Base-by-base conservation (phyloP, 2,888 invertebrate species). In the Noctua janthina region DNA sequence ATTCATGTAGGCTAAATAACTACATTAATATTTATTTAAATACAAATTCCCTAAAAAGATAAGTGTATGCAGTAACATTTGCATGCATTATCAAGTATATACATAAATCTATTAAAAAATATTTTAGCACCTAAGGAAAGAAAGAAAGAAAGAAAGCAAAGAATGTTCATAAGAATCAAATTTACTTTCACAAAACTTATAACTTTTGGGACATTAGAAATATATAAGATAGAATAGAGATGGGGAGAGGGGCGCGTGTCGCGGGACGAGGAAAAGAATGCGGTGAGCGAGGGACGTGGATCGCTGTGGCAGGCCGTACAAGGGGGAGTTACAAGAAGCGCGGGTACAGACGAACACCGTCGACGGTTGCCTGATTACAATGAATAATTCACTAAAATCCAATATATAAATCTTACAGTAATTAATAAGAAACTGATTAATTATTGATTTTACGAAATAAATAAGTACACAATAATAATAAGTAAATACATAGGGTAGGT, bases 1-100 rank as follows among this genome's bases (percentile, higher is more conserved):
- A 79, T 79, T 79, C 79, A 79, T 79, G 79, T 79, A 79, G 79
- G 79, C 79, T 79, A 79, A 79, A 79, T 79, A 79, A 79, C 79
- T 79, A 79, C 74, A 79, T 79, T 79, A 79, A 79, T 79, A 79
- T 79, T 75, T 79, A 79, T 79, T 79, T 79, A 78, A 78, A 78
- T 78, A 78, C 78, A 78, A 78, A 78, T 78, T 78, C 78, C 74
- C 78, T 78, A 78, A 78, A 78, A 78, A 78, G 74, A 78, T 78
- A 78, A 78, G 78, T 78, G 78, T 78, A 78, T 78, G 78, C 78
- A 78, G 78, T 78, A 78, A 78, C 78, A 78, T 79, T 79, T 79
- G 79, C 79, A 79, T 79, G 75, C 76, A 75, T 79, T 79, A 79
- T 79, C 79, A 79, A 79, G 75, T 79, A 79, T 79, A 76, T 79